A percentile compares a stretch with the other conserved stretches of the same genome.
Evolutionary conservation across 2,888 invertebrate species (phyloP).

Genomic region (Coleophora deauratella): DNA sequence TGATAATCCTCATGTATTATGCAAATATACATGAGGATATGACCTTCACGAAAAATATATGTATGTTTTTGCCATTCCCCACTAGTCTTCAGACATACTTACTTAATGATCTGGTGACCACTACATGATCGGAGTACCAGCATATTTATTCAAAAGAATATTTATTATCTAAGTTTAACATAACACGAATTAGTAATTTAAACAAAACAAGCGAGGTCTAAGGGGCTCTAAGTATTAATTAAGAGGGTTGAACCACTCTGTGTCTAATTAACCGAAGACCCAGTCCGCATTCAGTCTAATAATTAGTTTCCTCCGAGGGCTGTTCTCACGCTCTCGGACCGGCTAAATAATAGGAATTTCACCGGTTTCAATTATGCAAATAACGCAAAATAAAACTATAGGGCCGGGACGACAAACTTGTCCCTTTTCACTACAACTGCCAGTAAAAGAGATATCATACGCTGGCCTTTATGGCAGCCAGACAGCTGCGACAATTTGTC

Average conservation of each 20-base stretch:
- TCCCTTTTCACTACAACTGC: too few species aligned
- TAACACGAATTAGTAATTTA: constrained; percentile 63
- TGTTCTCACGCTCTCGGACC: constrained; percentile 63
- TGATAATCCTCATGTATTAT: too few species aligned
- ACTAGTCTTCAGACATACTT: too few species aligned
- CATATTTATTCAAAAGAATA: too few species aligned
- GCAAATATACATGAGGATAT: too few species aligned
- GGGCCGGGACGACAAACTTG: background rate
- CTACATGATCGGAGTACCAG: too few species aligned
- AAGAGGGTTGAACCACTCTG: constrained; percentile 68
- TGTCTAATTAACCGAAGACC: constrained; percentile 72
- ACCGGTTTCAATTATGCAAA: constrained; percentile 55
- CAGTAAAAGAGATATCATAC: constrained; percentile 38
- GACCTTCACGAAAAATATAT: too few species aligned
- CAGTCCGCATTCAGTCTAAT: constrained; percentile 62
- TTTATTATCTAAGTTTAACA: too few species aligned
- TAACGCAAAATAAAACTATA: constrained; percentile 18
- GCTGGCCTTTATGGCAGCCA: constrained; percentile 33
- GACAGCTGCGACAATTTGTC: constrained; percentile 57
- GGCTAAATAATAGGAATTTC: constrained; percentile 47
- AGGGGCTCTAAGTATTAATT: constrained; percentile 68
- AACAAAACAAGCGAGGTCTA: constrained; percentile 61
- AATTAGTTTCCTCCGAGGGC: constrained; percentile 66
- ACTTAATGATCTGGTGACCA: too few species aligned
- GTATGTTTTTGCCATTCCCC: too few species aligned